phyloP scores from a whole-genome alignment of 1,140 invertebrate species.

The Scaptomyza montana region DNA sequence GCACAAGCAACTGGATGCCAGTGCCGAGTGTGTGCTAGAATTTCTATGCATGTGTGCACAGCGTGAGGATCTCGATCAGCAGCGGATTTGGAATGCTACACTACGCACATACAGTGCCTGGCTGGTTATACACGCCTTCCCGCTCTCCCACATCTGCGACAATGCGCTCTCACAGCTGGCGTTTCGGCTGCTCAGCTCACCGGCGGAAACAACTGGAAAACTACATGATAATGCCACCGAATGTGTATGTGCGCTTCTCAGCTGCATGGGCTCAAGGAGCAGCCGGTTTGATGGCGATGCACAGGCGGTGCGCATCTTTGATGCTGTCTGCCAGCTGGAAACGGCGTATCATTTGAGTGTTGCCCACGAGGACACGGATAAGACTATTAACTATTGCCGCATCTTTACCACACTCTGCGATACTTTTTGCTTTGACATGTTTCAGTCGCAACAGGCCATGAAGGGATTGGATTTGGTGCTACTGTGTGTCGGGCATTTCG shows the following conservation, averaged over 20 bases:
- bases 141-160: conserved; percentile 87
- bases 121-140: conserved; percentile 89
- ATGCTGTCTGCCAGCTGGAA: conserved; percentile 91
- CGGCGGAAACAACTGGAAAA: conserved; percentile 86
- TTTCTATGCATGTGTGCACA: conserved; percentile 90
- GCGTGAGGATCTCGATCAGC: conserved; percentile 84
- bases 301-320: conserved; percentile 90
- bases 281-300: conserved; percentile 83
- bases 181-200: conserved; percentile 88
- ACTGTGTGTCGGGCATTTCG: conserved; percentile 97
- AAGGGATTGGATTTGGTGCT: conserved; percentile 95
- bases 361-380: conserved; percentile 95
- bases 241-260: conserved; percentile 93
- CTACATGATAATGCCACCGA: conserved; percentile 96
- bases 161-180: conserved; percentile 88
- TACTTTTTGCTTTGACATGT: conserved; percentile 93
- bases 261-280: conserved; percentile 89
- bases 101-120: conserved; percentile 92
- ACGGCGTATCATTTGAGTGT: conserved; percentile 95
- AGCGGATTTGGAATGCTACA: conserved; percentile 86
- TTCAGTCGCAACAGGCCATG: conserved; percentile 91
- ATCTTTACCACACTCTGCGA: conserved; percentile 98
- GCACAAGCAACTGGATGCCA: conserved; percentile 89
- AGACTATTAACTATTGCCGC: conserved; percentile 95
- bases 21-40: conserved; percentile 88